Percentiles rank a stretch among this genome's conserved stretches.
These are phyloP conservation scores for Habropoda laboriosa DNA, from an alignment of 1,140 invertebrate genomes.

Conservation along the genomic window DNA sequence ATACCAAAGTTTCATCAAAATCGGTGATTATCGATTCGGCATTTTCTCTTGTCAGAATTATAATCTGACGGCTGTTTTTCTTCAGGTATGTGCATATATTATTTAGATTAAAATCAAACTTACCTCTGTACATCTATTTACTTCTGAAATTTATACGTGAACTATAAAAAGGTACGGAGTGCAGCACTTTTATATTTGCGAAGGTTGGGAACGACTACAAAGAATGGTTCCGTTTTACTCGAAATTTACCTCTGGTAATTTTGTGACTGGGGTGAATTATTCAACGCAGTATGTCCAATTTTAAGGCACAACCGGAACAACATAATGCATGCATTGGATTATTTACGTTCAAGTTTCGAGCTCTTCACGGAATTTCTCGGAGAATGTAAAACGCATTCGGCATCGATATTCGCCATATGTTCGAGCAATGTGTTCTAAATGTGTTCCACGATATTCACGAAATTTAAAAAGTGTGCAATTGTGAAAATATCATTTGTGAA, in stretches of 20 bases:
- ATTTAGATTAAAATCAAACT: not conserved
- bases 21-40: too few species aligned
- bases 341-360: conserved; percentile 52
- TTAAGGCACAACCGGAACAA: conserved; percentile 4
- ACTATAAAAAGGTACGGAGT: not conserved
- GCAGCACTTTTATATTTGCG: not conserved
- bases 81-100: too few species aligned
- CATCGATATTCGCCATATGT: conserved; percentile 56
- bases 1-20: too few species aligned
- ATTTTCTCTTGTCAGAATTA: too few species aligned
- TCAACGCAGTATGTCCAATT: conserved; percentile 22
- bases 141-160: not conserved
- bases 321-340: conserved; percentile 49
- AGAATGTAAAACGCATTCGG: conserved; percentile 54
- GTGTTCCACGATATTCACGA: conserved; percentile 12
- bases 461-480: not conserved
- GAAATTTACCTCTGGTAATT: not conserved
- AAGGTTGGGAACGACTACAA: not conserved
- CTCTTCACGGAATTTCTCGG: conserved; percentile 17
- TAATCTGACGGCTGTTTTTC: too few species aligned
- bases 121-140: not conserved
- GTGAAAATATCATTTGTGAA: too few species aligned
- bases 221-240: not conserved
- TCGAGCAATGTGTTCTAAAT: conserved; percentile 37
- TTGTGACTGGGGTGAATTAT: not conserved